Evolutionary conservation across 2,888 invertebrate genomes (phyloP), one percentile per base, ranked within the genome.

Genomic region (Polydrusus pterygomalis): DNA sequence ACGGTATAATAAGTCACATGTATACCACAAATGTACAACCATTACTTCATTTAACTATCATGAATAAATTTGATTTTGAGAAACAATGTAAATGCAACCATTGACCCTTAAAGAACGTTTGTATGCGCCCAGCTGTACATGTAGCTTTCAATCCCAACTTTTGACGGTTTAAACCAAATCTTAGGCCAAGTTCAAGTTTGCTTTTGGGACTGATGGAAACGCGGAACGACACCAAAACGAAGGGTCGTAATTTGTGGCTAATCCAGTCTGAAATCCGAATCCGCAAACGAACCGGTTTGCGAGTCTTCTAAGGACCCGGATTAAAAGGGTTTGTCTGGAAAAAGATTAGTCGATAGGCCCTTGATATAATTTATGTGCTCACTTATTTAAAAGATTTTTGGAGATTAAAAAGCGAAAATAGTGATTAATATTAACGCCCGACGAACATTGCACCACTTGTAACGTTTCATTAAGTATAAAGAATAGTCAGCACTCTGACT

Each of bases 211-310:
- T 64, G 70, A 74, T 70, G 64, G 64, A 58, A 49, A 70, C 64
- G 70, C 43, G 64, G 63, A 74, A 47, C 40, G 70, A 69, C 74
- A 74, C 38, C 51, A 56, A 70, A 74, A 56, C 70, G 54, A 70
- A 63, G 56, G 74, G 64, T 38, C 70, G 70, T 70, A 74, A 64
- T 70, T 74, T 70, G 56, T 38, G 58, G 56, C 56, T 74, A 74
- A 74, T 63, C 74, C 70, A 62, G 64, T 70, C 64, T 25, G 70
- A 63, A 47, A 60, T 69, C 38, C 68, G 70, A 74, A 62, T 67
- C 56, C 60, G 56, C 45, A 73, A 73, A 38, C 58, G 73, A 73
- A 67, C 62, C 67, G 67, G 67, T 73, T 62, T 62, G 43, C 65
- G 15, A 38, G 56, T 58, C 43, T 72, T 65, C 47, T 65, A 54